A percentile compares a stretch with the other conserved stretches of the same genome.
Conservation (phyloP, 2,113 vertebrate species). For the Heloderma charlesbogerti region DNA sequence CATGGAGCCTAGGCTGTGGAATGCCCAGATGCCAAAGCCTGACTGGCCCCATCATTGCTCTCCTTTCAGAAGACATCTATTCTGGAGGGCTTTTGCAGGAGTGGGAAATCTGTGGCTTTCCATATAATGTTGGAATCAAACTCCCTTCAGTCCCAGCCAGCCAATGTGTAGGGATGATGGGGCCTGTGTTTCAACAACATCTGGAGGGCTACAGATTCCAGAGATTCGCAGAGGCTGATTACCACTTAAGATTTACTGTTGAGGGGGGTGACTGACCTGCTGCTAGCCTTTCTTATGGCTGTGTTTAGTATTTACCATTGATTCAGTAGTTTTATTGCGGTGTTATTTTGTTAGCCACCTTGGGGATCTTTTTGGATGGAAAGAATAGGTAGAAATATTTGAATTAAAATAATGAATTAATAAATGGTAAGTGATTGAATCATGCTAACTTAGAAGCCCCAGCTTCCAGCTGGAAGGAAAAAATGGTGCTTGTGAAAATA, state of each 20-base stretch:
- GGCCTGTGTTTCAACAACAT: not conserved
- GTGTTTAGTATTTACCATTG: not conserved
- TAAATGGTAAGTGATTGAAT: not conserved
- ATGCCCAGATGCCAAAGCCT: too few species aligned
- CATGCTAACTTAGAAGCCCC: not conserved
- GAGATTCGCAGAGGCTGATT: not conserved
- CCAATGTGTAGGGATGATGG: not conserved
- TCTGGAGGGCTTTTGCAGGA: not conserved
- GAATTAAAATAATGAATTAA: not conserved
- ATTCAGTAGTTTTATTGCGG: not conserved
- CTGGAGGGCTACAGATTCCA: not conserved
- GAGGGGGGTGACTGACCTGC: not conserved
- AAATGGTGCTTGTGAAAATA: not conserved
- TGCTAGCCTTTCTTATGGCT: not conserved
- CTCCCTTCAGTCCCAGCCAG: not conserved
- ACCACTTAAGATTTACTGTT: not conserved
- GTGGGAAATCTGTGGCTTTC: not conserved
- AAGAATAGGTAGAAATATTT: not conserved
- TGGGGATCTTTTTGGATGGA: not conserved
- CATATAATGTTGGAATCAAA: not conserved
- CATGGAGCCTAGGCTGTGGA: too few species aligned
- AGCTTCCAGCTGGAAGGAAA: not conserved
- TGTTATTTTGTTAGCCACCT: not conserved
- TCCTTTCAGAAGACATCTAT: not conserved
- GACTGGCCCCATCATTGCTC: not conserved